Evolutionary conservation across 64 coral and sea anemone genomes (phyloP), one percentile per base, ranked within the genome.

Genomic region (Stichodactyla helianthus): DNA sequence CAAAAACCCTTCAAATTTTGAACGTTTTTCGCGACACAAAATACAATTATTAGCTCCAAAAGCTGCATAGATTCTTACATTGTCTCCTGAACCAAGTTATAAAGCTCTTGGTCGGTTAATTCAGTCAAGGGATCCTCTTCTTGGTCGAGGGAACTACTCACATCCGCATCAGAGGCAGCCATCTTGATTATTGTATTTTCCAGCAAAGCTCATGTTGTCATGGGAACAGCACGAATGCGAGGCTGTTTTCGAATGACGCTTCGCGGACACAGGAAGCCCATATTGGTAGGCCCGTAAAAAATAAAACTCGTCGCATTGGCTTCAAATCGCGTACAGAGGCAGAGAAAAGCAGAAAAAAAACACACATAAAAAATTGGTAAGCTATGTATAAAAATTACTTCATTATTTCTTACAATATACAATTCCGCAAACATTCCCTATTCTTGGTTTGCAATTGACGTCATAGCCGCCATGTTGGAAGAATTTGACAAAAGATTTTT

Each of bases 121-220:
- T 99, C 97, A 55, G 76, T 90, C 20, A 99, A 59, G 60, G 93
- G 93, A 84, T 99, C 97, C 83, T 99, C 97, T 77, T 95, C 93
- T 85, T 94, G 97, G 54, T 99, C 97, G 54, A 99, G 85, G 55
- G 97, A 99, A 88, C 97, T 99, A 68, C 93, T 95, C 50, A 95
- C 90, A 82, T 99, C 93, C 26, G 93, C 93, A 68, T 99, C 97
- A 6, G 97, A 99, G 79, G 79, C 88, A 85, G 97, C 97, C 90
- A 99, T 99, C 50, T 99, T 99, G 86, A 80, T 87, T 94, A 91
- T 62, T 16, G 25, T 59, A 83, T 35, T 62, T 50, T 7, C 23
- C 77, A 59, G 82, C 18, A 57, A 25, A 18, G 10, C 77, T 4
- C 25, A 17, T 23, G 88, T 99, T 88, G 77, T 90, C 84, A 95